Percentiles rank a stretch among this genome's conserved stretches.
Conservation (phyloP, 2,888 invertebrate genomes). For the Luperina nickerlii region DNA sequence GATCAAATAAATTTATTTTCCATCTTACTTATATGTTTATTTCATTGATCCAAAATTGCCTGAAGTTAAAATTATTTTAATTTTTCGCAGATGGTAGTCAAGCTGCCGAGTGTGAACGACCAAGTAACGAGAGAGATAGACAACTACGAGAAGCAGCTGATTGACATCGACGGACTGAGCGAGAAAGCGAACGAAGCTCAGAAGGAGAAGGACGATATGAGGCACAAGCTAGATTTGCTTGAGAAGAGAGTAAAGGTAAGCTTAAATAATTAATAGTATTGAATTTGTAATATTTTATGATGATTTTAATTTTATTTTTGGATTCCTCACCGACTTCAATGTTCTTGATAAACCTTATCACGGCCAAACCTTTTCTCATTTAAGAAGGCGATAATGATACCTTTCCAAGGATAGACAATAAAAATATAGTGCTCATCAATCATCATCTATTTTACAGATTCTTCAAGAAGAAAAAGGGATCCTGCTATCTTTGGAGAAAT, state of each 20-base stretch:
- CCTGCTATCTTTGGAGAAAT: constrained; percentile 93
- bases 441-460: constrained; percentile 86
- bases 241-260: constrained; percentile 93
- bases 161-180: constrained; percentile 94
- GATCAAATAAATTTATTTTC: background rate
- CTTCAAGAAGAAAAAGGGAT: constrained; percentile 95
- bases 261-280: background rate
- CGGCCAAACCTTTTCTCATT: background rate
- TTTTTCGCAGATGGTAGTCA: constrained; percentile 90
- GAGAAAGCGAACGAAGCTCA: constrained; percentile 93
- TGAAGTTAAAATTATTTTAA: background rate
- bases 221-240: constrained; percentile 92
- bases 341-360: background rate
- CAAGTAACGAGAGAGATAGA: constrained; percentile 92
- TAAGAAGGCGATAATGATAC: background rate
- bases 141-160: constrained; percentile 94
- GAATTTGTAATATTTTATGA: background rate
- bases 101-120: constrained; percentile 91
- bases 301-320: background rate
- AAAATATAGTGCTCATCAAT: background rate
- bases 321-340: background rate
- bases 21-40: background rate
- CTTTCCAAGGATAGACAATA: background rate
- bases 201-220: constrained; percentile 91
- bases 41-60: background rate